Conservation (phyloP, 2,888 invertebrate species). For the Chrysolina oricalcia region DNA sequence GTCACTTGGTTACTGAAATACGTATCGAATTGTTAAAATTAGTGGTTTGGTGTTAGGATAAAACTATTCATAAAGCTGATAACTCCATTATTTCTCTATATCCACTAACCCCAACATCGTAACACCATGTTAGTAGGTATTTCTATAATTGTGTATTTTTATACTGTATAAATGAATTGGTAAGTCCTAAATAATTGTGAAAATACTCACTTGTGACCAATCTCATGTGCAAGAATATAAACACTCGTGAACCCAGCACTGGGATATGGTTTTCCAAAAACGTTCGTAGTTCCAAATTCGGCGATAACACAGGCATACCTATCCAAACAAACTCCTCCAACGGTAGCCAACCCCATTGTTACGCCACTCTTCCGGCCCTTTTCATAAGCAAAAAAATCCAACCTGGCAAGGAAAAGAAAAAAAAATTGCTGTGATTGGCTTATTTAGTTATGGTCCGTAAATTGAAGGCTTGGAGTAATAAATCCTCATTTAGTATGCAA, state of each 20-base stretch:
- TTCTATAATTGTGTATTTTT: neutral
- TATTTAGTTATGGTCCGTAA: no score
- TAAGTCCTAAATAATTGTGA: neutral
- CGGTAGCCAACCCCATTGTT: constrained; percentile 88
- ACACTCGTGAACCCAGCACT: constrained; percentile 89
- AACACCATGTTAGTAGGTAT: no score
- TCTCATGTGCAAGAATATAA: constrained; percentile 88
- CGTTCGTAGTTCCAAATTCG: constrained; percentile 83
- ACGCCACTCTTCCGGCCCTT: constrained; percentile 81
- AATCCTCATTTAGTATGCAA: no score
- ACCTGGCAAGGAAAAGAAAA: constrained; percentile 67
- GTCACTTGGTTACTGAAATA: no score
- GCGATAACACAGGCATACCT: constrained; percentile 85
- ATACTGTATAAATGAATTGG: neutral
- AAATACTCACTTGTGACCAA: constrained; percentile 84
- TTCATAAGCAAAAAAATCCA: constrained; percentile 84
- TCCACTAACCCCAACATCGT: no score
- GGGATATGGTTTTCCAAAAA: constrained; percentile 85
- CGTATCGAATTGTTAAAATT: no score
- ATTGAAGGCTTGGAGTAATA: no score
- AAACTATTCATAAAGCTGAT: no score
- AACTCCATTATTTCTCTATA: no score
- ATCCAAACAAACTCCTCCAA: constrained; percentile 83
- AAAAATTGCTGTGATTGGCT: neutral
- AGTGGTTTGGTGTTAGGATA: no score